These are phyloP conservation scores for Machaerirhynchus nigripectus DNA, from an alignment of 2,113 vertebrate species.

Conservation along the genomic window DNA sequence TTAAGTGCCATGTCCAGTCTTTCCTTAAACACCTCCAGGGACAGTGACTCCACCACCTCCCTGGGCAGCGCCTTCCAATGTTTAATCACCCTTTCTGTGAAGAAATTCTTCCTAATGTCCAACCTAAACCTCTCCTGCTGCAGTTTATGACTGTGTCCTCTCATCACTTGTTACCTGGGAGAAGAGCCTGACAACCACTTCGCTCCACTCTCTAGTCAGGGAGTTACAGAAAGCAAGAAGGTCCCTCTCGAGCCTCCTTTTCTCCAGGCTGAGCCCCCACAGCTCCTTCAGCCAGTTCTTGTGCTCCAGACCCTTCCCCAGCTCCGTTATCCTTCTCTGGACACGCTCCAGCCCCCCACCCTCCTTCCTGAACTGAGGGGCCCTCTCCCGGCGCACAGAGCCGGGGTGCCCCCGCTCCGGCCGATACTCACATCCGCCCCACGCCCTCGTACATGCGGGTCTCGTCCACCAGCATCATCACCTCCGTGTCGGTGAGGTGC, in stretches of 20 bases:
- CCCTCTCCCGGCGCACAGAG: background rate
- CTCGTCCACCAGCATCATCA: conserved; percentile 81
- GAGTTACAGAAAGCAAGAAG: background rate
- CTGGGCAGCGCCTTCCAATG: background rate
- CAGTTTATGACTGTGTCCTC: background rate
- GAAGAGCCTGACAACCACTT: background rate
- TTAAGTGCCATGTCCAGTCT: background rate
- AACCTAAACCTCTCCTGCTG: background rate
- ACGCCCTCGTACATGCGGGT: conserved; percentile 95
- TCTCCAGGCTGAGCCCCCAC: background rate
- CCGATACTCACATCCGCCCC: conserved; percentile 90
- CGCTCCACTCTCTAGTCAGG: background rate
- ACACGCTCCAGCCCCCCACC: background rate
- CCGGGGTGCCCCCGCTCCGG: background rate
- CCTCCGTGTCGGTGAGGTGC: conserved; percentile 86
- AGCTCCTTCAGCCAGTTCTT: background rate
- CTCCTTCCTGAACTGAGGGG: fast-evolving
- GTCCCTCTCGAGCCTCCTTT: background rate
- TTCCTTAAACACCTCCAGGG: background rate
- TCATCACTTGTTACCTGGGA: background rate
- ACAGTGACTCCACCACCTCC: background rate
- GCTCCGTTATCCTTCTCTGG: background rate
- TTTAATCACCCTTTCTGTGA: background rate
- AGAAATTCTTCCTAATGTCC: background rate
- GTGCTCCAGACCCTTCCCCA: background rate